Evolutionary conservation across 2,888 invertebrate genomes (phyloP).

Genomic region (Elysia crispata): DNA sequence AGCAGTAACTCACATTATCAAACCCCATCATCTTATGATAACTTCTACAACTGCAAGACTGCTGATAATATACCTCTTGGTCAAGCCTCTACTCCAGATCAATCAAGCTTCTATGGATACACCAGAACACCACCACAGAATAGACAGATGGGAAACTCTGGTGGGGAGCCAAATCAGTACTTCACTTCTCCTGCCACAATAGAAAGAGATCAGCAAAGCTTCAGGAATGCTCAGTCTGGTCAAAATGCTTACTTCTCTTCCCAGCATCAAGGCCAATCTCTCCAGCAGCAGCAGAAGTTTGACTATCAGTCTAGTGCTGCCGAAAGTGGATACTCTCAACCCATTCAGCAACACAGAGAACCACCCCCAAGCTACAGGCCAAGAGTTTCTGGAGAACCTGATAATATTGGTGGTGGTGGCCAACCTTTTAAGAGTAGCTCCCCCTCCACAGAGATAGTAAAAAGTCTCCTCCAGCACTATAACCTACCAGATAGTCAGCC

Average conservation of each 20-base stretch:
- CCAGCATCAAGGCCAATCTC: neutral
- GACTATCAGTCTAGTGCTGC: neutral
- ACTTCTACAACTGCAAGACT: too few species aligned
- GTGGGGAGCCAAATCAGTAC: too few species aligned
- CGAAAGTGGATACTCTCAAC: neutral
- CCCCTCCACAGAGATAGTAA: constrained; percentile 42
- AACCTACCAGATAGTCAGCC: constrained; percentile 26
- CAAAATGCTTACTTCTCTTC: neutral
- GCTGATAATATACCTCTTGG: too few species aligned
- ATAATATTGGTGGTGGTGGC: neutral
- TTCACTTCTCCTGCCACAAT: neutral
- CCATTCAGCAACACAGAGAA: neutral
- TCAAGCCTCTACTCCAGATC: too few species aligned
- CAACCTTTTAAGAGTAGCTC: constrained; percentile 26
- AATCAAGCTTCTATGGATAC: too few species aligned
- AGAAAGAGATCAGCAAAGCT: neutral
- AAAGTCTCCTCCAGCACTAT: constrained; percentile 45
- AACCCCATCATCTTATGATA: too few species aligned
- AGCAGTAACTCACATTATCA: too few species aligned
- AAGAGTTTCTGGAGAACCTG: neutral
- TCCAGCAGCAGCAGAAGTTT: constrained; percentile 24
- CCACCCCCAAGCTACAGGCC: neutral
- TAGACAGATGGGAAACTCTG: too few species aligned
- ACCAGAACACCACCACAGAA: too few species aligned
- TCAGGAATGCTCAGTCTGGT: neutral